A percentile compares a stretch with the other conserved stretches of the same genome.
phyloP scores from a whole-genome alignment of 2,888 invertebrate species.

The Thera obeliscata region DNA sequence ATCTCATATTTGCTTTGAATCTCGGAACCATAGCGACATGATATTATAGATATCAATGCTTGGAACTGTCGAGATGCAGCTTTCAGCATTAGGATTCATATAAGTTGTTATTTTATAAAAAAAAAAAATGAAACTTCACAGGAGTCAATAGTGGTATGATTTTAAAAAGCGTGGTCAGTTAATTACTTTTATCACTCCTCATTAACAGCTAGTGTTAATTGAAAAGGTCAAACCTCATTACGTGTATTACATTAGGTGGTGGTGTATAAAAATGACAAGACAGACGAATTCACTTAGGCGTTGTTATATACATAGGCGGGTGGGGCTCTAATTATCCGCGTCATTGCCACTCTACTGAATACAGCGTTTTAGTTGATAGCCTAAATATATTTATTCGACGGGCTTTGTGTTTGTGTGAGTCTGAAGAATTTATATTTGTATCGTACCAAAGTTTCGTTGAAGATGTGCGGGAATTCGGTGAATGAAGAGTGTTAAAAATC shows the following conservation, averaged over 20 bases:
- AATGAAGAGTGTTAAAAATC: too few species aligned
- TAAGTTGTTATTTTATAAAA: not conserved
- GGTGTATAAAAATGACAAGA: slow-evolving; percentile 59
- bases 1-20: not conserved
- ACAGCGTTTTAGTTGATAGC: slow-evolving; percentile 41
- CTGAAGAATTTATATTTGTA: not conserved
- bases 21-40: not conserved
- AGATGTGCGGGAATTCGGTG: too few species aligned
- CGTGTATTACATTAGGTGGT: slow-evolving; percentile 47
- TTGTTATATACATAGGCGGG: slow-evolving; percentile 61
- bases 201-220: slow-evolving; percentile 41
- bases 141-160: not conserved
- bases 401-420: slow-evolving; percentile 34
- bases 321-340: slow-evolving; percentile 64
- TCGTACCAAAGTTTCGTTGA: too few species aligned
- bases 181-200: slow-evolving; percentile 19
- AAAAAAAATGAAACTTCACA: not conserved
- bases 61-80: slow-evolving; percentile 18
- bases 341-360: slow-evolving; percentile 47
- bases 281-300: slow-evolving; percentile 53
- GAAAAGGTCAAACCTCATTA: slow-evolving; percentile 47
- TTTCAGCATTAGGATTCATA: slow-evolving; percentile 9
- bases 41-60: slow-evolving; percentile 9
- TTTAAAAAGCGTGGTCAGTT: slow-evolving; percentile 6
- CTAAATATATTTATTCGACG: slow-evolving; percentile 35